Percentiles rank a stretch among this genome's conserved stretches.
phyloP scores from a whole-genome alignment of 1,140 invertebrate genomes.

The Zaprionus africanus region DNA sequence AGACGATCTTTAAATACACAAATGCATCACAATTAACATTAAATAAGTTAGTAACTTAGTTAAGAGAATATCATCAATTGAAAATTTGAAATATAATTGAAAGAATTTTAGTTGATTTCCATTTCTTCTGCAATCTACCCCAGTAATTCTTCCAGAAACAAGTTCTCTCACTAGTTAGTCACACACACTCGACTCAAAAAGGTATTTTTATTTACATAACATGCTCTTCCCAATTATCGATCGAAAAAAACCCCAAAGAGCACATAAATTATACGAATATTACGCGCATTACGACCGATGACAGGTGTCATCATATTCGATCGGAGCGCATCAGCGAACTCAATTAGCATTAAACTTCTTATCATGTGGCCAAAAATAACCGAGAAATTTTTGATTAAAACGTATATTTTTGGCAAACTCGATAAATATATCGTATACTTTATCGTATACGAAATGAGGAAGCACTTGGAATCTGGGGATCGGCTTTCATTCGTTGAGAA shows the following conservation, averaged over 20 bases:
- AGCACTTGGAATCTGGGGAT: background rate
- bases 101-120: background rate
- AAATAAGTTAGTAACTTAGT: background rate
- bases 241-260: constrained; percentile 28
- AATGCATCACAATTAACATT: background rate
- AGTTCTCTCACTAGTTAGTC: constrained; percentile 37
- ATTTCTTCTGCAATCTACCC: background rate
- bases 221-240: constrained; percentile 38
- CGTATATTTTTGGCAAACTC: constrained; percentile 40
- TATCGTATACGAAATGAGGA: constrained; percentile 31
- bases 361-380: constrained; percentile 59
- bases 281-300: constrained; percentile 54
- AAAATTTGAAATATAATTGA: background rate
- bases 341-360: constrained; percentile 65
- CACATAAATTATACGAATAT: constrained; percentile 50
- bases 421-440: background rate
- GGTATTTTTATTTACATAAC: constrained; percentile 57
- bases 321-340: constrained; percentile 52
- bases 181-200: constrained; percentile 31
- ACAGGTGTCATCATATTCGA: constrained; percentile 74
- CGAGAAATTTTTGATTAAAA: constrained; percentile 45
- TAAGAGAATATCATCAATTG: background rate
- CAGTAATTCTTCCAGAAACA: background rate
- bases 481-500: constrained; percentile 36
- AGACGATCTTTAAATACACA: background rate